Base-by-base conservation (phyloP, 2,797 vertebrate genomes). In the Coranthus polyacanthus region DNA sequence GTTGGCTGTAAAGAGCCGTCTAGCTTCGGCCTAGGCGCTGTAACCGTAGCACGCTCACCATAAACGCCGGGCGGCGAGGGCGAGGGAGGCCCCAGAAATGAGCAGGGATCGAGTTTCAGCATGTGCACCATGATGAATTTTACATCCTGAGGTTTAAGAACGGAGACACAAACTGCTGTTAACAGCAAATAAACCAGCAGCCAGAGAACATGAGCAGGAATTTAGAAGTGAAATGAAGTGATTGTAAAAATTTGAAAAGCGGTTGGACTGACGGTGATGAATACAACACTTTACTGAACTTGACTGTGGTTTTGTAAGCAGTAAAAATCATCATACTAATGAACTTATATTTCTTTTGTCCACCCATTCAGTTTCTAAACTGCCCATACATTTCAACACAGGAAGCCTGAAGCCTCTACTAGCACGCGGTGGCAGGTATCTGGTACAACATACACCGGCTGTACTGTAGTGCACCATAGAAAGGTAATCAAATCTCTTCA, bases 31-130 rank as follows among this genome's bases (percentile, higher is more conserved):
- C 91, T 86, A 79, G 63, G 79, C 26, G 89, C 88, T 84, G 87
- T 86, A 93, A 85, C 91, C 51, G 60, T 50, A 81, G 89, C 87
- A 88, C 85, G 52, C 88, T 68, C 87, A 85, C 88, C 88, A 82
- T 93, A 92, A 94, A 94, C 89, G 86, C 89, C 85, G 74, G 88
- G 90, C 0, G 75, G 83, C 57, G 57, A 84, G 87, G 84, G 83
- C 78, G 56, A 88, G 87, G 84, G 88, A 79, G 83, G 86, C 77
- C 92, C 90, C 86, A 84, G 87, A 85, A 91, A 91, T 90, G 83
- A 73, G 65, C 81, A 41, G 68, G 72, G 87, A 86, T 95, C 90
- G 56, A 72, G 85, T 95, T 95, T 94, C 95, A 78, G 66, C 89
- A 85, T 91, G 81, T 68, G 84, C 83, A 76, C 79, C 64, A 39